A percentile compares a stretch with the other conserved stretches of the same genome.
phyloP scores from a whole-genome alignment of 2,113 vertebrate genomes.

The Planiliza haematocheilus region DNA sequence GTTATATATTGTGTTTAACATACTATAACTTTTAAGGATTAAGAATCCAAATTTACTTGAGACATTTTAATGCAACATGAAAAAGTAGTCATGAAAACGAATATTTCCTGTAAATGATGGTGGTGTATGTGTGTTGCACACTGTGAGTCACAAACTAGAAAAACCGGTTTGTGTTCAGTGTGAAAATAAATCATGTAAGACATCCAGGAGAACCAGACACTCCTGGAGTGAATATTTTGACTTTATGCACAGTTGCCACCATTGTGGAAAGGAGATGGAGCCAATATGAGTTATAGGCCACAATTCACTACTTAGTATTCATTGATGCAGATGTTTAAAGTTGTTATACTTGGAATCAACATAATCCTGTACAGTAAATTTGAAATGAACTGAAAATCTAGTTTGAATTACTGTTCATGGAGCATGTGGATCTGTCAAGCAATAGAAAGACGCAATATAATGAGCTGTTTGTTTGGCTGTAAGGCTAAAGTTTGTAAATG shows the following conservation, averaged over 20 bases:
- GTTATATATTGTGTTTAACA: too few relatives aligned
- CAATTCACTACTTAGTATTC: too few relatives aligned
- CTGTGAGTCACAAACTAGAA: slow-evolving; percentile 21
- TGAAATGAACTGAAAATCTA: not conserved
- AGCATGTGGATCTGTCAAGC: too few relatives aligned
- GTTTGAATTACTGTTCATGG: too few relatives aligned
- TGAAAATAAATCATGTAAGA: slow-evolving; percentile 4
- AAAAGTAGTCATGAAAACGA: not conserved
- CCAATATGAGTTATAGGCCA: too few relatives aligned
- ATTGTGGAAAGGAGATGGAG: not conserved
- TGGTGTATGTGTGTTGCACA: not conserved
- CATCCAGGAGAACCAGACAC: not conserved
- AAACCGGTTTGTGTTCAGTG: slow-evolving; percentile 30
- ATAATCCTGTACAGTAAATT: not conserved
- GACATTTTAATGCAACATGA: not conserved
- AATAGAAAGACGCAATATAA: too few relatives aligned
- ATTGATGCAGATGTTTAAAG: too few relatives aligned
- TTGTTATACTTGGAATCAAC: too few relatives aligned
- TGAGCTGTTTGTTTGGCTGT: slow-evolving; percentile 3
- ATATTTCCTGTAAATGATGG: not conserved
- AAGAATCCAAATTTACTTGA: too few relatives aligned
- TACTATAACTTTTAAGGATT: too few relatives aligned
- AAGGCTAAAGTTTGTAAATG: not conserved
- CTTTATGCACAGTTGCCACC: not conserved
- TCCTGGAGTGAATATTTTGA: not conserved